These are phyloP conservation scores for Megamerina dolium DNA, from an alignment of 2,888 invertebrate species.

Conservation along the genomic window DNA sequence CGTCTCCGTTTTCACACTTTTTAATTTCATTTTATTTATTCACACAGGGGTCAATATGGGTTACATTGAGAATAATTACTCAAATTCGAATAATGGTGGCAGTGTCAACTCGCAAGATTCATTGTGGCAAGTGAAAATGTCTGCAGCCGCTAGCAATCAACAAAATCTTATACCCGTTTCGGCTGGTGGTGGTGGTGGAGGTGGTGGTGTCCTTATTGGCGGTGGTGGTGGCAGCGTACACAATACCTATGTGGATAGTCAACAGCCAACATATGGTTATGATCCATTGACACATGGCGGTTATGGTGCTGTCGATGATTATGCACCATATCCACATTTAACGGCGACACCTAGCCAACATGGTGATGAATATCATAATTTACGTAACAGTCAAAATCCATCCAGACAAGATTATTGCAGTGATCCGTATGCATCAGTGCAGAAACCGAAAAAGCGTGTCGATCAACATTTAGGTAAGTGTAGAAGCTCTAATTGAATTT, in stretches of 20 bases:
- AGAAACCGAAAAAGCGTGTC: constrained; percentile 82
- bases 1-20: neutral
- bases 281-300: constrained; percentile 77
- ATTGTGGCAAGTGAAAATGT: constrained; percentile 90
- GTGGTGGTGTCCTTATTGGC: too few species aligned
- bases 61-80: constrained; percentile 87
- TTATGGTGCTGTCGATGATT: constrained; percentile 76
- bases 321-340: constrained; percentile 77
- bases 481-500: neutral
- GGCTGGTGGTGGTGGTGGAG: too few species aligned
- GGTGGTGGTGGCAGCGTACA: too few species aligned
- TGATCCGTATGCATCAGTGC: constrained; percentile 83
- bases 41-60: constrained; percentile 83
- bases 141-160: constrained; percentile 64
- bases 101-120: constrained; percentile 93
- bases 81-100: constrained; percentile 91
- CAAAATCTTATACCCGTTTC: constrained; percentile 56
- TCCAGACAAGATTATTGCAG: constrained; percentile 82
- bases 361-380: constrained; percentile 64
- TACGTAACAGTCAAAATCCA: constrained; percentile 71
- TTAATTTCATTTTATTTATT: too few species aligned
- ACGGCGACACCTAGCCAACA: constrained; percentile 60
- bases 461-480: constrained; percentile 80
- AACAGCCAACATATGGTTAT: constrained; percentile 67
- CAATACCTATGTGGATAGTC: constrained; percentile 58